Evolutionary conservation across 2,113 vertebrate genomes (phyloP).

Genomic region (Uria aalge): DNA sequence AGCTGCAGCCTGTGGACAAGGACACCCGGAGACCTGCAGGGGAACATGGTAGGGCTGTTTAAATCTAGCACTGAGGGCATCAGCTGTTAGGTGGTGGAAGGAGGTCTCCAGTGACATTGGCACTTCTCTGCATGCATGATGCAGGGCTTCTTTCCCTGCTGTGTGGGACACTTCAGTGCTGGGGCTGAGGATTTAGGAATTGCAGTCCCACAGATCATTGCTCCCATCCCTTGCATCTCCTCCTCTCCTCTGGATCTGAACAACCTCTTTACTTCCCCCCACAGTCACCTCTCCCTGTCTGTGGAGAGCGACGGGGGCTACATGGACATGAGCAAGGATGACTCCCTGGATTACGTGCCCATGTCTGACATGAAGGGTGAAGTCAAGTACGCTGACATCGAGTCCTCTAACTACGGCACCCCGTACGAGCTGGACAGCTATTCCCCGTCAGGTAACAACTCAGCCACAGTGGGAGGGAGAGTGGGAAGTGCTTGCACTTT

Average conservation of each 20-base stretch:
- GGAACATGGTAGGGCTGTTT: background rate
- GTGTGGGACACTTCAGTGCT: background rate
- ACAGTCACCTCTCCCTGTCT: conserved; percentile 85
- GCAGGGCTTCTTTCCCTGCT: background rate
- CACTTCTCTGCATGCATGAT: too few species aligned
- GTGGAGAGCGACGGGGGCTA: conserved; percentile 93
- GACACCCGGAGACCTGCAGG: background rate
- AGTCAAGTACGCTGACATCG: conserved; percentile 93
- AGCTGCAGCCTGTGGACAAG: background rate
- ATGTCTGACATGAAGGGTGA: conserved; percentile 91
- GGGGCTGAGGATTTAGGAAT: background rate
- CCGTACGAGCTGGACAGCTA: conserved; percentile 90
- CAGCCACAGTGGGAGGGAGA: accelerated
- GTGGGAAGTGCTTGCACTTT: background rate
- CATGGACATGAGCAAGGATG: conserved; percentile 98
- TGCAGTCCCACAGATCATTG: background rate
- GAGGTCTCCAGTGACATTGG: background rate
- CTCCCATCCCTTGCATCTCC: background rate
- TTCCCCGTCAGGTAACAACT: conserved; percentile 69
- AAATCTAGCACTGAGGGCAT: background rate
- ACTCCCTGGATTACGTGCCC: conserved; percentile 88
- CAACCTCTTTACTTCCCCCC: background rate
- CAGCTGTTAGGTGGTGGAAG: background rate
- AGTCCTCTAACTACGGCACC: conserved; percentile 87
- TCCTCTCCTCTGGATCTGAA: background rate